phyloP scores from a whole-genome alignment of 2,888 invertebrate genomes.

The Acanthoscelides obtectus region DNA sequence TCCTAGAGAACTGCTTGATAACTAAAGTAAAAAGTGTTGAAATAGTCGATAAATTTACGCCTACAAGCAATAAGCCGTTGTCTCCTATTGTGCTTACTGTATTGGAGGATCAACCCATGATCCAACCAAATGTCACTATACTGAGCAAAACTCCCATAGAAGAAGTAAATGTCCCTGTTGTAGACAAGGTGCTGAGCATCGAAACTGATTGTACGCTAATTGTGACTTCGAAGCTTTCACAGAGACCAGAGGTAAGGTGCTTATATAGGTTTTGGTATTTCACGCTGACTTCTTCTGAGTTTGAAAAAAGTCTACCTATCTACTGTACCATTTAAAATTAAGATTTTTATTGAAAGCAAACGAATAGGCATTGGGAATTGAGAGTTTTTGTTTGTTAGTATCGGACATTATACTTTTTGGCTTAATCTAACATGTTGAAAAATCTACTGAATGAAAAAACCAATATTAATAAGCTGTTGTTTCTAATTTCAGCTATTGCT shows the following conservation, averaged over 20 bases:
- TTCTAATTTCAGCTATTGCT: constrained; percentile 19
- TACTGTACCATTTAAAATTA: no score
- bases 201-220: constrained; percentile 33
- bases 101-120: constrained; percentile 63
- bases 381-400: no score
- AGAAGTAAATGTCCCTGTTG: constrained; percentile 50
- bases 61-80: constrained; percentile 30
- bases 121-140: constrained; percentile 62
- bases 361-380: no score
- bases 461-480: neutral
- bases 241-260: constrained; percentile 37
- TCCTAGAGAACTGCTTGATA: constrained; percentile 61
- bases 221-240: constrained; percentile 45
- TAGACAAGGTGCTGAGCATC: constrained; percentile 55
- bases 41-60: constrained; percentile 19
- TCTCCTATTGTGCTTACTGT: constrained; percentile 55
- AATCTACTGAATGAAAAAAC: no score
- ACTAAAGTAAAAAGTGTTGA: constrained; percentile 50
- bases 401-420: no score
- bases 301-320: no score
- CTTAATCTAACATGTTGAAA: no score
- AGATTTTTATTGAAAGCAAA: no score
- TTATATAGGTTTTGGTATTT: no score
- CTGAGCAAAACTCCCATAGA: constrained; percentile 43
- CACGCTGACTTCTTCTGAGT: no score